Base-by-base conservation (phyloP, 2,888 invertebrate genomes). In the Drepana falcataria region DNA sequence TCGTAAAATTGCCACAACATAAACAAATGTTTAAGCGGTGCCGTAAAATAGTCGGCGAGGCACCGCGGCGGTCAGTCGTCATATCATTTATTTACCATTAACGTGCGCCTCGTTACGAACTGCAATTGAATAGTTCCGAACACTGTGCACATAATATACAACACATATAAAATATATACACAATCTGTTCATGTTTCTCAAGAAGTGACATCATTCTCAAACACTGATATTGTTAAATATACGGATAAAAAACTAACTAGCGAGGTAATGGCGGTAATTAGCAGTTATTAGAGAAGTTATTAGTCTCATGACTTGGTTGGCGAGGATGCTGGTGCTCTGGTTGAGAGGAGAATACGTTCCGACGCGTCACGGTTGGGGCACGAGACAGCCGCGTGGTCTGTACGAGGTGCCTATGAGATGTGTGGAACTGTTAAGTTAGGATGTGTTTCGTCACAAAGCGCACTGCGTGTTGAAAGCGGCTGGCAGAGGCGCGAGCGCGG, bases 401-500 rank as follows among this genome's bases (percentile, higher is more conserved):
- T 9, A 21, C 21, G 21, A 21, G 21, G 21, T 21, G 21, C 21
- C 21, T 21, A 21, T 21, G 21, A 21, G 21, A 1, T 21, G 21
- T 21, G 21, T 21, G 21, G 21, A 21, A 21, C 21, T 21, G 21
- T 44, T 9, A 44, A 44, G 44, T 44, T 44, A 44, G 9, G 9
- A 44, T 44, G 41, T 7, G 9, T 44, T 44, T 44, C 44, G 44
- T 44, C 44, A 44, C 9, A 9, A 1, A 44, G 9, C 2, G 44
- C 40, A 7, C 40, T 6, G 40, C 9, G 44, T 44, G 44, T 44
- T 44, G 44, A 2, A 44, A 44, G 44, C 44, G 44, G 9, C 9
- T 21, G 21, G 9, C 59, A 55, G 52, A 52, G 53, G 57, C 65
- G 62, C 65, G 68, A 64, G 58, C 56, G 51, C 58, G 60, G 60